These are phyloP conservation scores for Pholis gunnellus DNA, from an alignment of 2,113 vertebrate genomes.

Conservation along the genomic window DNA sequence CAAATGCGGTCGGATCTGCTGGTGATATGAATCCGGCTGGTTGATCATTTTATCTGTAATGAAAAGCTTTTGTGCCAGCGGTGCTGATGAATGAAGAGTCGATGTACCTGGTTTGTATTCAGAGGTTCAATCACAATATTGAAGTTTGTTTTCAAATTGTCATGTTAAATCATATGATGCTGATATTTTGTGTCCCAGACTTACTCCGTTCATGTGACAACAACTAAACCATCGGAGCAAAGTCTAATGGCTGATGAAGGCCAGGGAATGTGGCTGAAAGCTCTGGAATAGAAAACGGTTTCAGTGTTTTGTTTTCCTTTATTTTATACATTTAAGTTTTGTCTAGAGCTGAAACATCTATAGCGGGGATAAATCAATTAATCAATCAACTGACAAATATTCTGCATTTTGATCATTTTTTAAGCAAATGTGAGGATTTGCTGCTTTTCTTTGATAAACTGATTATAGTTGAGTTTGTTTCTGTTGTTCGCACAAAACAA, in stretches of 20 bases:
- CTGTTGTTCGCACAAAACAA: not conserved
- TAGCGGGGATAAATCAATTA: not conserved
- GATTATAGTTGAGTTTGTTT: not conserved
- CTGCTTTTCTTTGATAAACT: not conserved
- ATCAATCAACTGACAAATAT: not conserved
- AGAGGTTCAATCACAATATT: slow-evolving; percentile 9
- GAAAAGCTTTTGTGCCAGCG: slow-evolving; percentile 34
- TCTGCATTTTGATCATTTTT: not conserved
- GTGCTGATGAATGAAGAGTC: slow-evolving; percentile 15
- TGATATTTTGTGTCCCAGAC: not conserved
- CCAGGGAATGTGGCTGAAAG: not conserved
- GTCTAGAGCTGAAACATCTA: not conserved
- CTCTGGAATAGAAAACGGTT: not conserved
- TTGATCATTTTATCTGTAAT: not conserved
- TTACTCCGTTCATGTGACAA: too few relatives aligned
- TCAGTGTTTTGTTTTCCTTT: not conserved
- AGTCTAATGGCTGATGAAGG: not conserved
- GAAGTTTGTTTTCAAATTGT: not conserved
- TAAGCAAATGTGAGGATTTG: not conserved
- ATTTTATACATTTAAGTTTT: not conserved
- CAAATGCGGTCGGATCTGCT: slow-evolving; percentile 1
- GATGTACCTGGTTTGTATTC: slow-evolving; percentile 16
- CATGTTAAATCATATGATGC: not conserved
- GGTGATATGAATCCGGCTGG: not conserved
- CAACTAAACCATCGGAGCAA: not conserved